Evolutionary conservation across 2,113 vertebrate species (phyloP), one percentile per base, ranked within the genome.

Genomic region (Stigmatopora argus): DNA sequence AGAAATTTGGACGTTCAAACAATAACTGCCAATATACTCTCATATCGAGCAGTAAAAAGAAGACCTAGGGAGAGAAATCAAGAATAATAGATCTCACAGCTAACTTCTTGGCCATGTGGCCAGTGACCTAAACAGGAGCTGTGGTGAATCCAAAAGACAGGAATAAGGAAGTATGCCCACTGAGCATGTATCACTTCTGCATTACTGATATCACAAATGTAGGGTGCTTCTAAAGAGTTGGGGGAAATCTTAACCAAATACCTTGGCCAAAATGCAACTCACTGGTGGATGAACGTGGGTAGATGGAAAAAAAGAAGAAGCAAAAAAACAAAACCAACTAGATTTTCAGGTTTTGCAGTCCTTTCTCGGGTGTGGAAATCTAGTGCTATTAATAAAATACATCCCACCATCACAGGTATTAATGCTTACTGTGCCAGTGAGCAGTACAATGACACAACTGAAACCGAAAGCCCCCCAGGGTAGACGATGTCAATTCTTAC

Each of bases 151-250:
- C 68, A 75, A 13, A 38, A 73, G 68, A 53, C 57, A 61, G 34
- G 69, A 86, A 89, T 75, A 74, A 58, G 62, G 90, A 90, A 90
- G 82, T 76, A 77, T 31, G 66, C 52, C 69, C 48, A 65, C 18
- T 63, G 11, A 66, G 15, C 0, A 1, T 68, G 75, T 78, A 66
- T 86, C 85, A 5, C 76, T 91, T 90, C 90, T 71, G 57, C 77
- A 75, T 91, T 89, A 71, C 79, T 67, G 15, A 74, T n/a, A 61
- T 62, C 76, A 18, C 49, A 0, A 7, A 38, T 70, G 11, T 17
- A 21, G 4, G 19, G n/a, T 14, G 4, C 59, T 4, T 2, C 17
- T 41, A 13, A 38, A 38, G 34, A 38, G 7, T 3, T n/a, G 14
- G 10, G 14, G 18, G 31, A 12, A 10, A 59, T 1, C 10, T 44